Base-by-base conservation (phyloP, 1,140 invertebrate species). In the Drosophila rhopaloa region DNA sequence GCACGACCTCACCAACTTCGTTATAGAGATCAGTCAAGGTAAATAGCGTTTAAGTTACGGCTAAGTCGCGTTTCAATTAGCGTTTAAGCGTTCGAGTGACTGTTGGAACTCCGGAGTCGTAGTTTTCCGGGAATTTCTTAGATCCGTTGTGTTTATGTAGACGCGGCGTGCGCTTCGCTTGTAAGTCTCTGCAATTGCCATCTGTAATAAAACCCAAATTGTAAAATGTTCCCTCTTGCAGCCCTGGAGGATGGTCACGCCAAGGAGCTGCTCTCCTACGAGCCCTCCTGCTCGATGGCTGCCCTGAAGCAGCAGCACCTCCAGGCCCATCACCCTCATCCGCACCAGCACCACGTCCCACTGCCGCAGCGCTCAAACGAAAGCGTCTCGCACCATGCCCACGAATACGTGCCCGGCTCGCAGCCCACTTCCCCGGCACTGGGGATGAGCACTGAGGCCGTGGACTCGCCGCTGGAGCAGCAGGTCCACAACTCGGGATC, bases 21-120 rank as follows among this genome's bases (percentile, higher is more conserved):
- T 91, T 76, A 91, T 91, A 85, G 90, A 91, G 81, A 89, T 91
- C 70, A 90, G 81, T 46, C 90, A 91, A 85, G 90, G 90, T 91
- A 85, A 90, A 75, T 91, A 59, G 48, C 16, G n/a, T 41, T 38
- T 55, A 44, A 40, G 32, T 35, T 44, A 57, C 44, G 47, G 61
- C 53, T 71, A 81, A 86, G 78, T 48, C 79, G 79, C 79, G 83
- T 76, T 72, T 41, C 44, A 66, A 38, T 37, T 86, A 88, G 83
- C 79, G 79, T 83, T 73, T 88, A 86, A 86, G 83, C 62, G 46
- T 57, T 43, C 59, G 55, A 55, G 48, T 57, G 46, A 60, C 35
- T 63, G 53, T 60, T 19, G 58, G 59, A 24, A 14, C 24, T 35
- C 46, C 13, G 29, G 32, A 24, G 58, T 16, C 38, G 16, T 27